phyloP scores from a whole-genome alignment of 2,797 vertebrate genomes.

The Macropus fuliginosus region DNA sequence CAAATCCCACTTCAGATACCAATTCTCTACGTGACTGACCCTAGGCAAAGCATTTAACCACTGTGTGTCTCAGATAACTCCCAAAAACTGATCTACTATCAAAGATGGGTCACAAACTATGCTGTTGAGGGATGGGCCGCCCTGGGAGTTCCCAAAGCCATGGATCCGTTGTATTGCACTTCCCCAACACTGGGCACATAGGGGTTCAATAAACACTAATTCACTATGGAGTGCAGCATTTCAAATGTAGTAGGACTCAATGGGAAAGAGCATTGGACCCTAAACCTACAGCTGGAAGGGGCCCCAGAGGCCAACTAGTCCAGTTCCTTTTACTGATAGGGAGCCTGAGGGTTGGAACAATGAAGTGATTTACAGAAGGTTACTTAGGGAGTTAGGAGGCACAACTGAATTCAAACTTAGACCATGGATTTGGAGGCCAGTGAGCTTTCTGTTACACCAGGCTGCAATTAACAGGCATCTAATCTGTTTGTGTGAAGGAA shows the following conservation, averaged over 20 bases:
- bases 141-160: too few species aligned
- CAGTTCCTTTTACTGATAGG: too few species aligned
- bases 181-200: background rate
- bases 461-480: background rate
- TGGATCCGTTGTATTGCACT: background rate
- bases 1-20: background rate
- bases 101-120: background rate
- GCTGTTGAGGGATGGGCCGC: background rate
- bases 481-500: background rate
- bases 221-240: background rate
- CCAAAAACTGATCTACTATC: background rate
- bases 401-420: too few species aligned
- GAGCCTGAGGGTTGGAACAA: too few species aligned
- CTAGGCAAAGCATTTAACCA: background rate
- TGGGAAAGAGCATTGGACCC: too few species aligned
- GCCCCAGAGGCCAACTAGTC: too few species aligned
- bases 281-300: background rate
- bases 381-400: background rate
- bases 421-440: background rate
- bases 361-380: background rate
- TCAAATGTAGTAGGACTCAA: background rate
- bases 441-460: background rate
- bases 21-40: background rate
- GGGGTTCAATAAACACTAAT: background rate
- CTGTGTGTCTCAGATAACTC: background rate